A percentile compares a stretch with the other conserved stretches of the same genome.
Conservation (phyloP, 2,797 vertebrate genomes). For the Artibeus jamaicensis region DNA sequence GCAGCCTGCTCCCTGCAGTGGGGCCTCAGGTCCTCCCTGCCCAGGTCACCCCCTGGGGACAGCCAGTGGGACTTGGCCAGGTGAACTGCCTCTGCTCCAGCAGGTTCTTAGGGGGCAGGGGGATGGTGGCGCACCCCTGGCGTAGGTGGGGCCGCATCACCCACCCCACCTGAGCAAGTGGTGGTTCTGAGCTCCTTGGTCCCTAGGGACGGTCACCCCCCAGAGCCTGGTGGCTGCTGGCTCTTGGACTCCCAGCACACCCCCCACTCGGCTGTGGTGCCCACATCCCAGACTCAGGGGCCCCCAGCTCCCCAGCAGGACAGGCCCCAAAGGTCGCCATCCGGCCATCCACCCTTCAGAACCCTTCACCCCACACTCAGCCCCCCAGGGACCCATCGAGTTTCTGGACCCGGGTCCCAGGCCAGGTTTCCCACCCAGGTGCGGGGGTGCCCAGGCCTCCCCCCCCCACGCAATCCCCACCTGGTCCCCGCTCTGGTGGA, state of each 20-base stretch:
- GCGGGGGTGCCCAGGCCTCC: rapidly evolving
- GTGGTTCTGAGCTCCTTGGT: background rate
- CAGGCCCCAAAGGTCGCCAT: background rate
- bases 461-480: rapidly evolving
- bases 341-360: background rate
- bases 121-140: background rate
- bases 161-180: rapidly evolving
- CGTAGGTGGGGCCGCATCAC: background rate
- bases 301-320: rapidly evolving
- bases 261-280: rapidly evolving
- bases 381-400: background rate
- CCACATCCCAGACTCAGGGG: background rate
- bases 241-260: rapidly evolving
- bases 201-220: too few species aligned
- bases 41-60: rapidly evolving
- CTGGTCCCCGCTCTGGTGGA: background rate
- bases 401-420: background rate
- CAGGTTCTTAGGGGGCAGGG: rapidly evolving
- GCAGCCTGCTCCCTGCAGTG: background rate
- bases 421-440: background rate
- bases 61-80: rapidly evolving
- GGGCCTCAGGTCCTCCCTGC: background rate
- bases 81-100: rapidly evolving
- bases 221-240: background rate
- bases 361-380: rapidly evolving